Base-by-base conservation (phyloP, 2,797 vertebrate species). In the Ciconia nigra region DNA sequence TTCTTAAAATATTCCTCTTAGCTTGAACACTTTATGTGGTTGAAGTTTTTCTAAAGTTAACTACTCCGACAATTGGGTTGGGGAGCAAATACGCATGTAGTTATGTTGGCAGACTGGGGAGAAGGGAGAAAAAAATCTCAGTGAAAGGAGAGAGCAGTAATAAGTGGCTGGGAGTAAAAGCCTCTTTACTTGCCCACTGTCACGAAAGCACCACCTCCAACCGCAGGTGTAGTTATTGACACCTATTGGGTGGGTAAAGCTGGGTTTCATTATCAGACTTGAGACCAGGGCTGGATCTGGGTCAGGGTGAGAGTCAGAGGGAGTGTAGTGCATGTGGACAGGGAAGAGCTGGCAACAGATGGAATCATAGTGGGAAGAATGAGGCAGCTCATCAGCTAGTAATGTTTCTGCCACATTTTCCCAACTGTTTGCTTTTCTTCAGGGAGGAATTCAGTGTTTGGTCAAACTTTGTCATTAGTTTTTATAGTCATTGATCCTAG, bases 321-420 rank as follows among this genome's bases (percentile, higher is more conserved):
- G 76, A 69, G 13, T 22, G 21, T 35, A 17, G 49, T 46, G 58
- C 42, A 11, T 7, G 33, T 58, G 47, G 72, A 70, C n/a, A 61
- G 61, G 55, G 20, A 80, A 77, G 72, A 92, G 72, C 57, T 93
- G 84, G 78, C 61, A 85, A 57, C 63, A 93, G 89, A 91, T 91
- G 85, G 73, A 44, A 58, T 79, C 76, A 35, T 42, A 87, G 76
- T 63, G 82, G 94, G 94, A 92, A 87, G 74, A 89, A 89, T 77
- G 81, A 81, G 61, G 70, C 67, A 94, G 47, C 78, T 95, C 84
- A 80, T 89, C 78, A 78, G 76, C 63, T 94, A 87, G 76, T 76
- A 89, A 7, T 22, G 11, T n/a, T 93, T 85, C 52, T 57, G 24
- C 41, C 7, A 12, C 51, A 15, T 72, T 80, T 95, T 93, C 44